A percentile compares a stretch with the other conserved stretches of the same genome.
These are phyloP conservation scores for Scrobipalpa costella DNA, from an alignment of 2,888 invertebrate species.

Conservation along the genomic window DNA sequence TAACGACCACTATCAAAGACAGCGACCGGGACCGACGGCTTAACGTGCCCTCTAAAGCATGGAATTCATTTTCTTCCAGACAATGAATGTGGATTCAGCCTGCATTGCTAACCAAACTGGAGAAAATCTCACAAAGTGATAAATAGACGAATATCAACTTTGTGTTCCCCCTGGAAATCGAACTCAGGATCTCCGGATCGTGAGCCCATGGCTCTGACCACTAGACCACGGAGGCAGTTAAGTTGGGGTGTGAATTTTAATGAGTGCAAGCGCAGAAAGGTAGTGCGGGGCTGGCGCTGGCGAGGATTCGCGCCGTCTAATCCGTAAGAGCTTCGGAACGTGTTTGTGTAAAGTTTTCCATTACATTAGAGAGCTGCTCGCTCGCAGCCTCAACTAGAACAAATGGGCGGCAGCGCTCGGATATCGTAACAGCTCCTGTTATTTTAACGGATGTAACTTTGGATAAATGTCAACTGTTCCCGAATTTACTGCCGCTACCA, in stretches of 20 bases:
- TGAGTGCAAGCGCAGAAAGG: conserved; percentile 49
- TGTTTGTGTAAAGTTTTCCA: conserved; percentile 72
- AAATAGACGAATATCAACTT: too few relatives aligned
- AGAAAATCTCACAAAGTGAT: too few relatives aligned
- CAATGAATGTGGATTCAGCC: too few relatives aligned
- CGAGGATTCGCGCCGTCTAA: conserved; percentile 50
- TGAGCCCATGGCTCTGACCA: too few relatives aligned
- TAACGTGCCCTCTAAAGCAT: too few relatives aligned
- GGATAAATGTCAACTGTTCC: conserved; percentile 78
- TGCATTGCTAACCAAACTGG: too few relatives aligned
- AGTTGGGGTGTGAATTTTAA: conserved; percentile 63
- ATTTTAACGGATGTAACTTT: conserved; percentile 79
- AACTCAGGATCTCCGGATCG: too few relatives aligned
- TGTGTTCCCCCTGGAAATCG: too few relatives aligned
- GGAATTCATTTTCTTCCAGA: too few relatives aligned
- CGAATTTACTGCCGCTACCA: conserved; percentile 70
- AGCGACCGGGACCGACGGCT: too few relatives aligned
- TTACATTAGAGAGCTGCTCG: conserved; percentile 60
- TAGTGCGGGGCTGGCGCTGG: conserved; percentile 31
- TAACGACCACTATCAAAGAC: too few relatives aligned
- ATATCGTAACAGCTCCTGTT: conserved; percentile 75
- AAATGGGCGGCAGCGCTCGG: conserved; percentile 69
- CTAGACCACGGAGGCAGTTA: too few relatives aligned
- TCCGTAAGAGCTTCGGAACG: conserved; percentile 53
- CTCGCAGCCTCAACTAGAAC: conserved; percentile 62